phyloP scores from a whole-genome alignment of 2,888 invertebrate species.

The Rutpela maculata region DNA sequence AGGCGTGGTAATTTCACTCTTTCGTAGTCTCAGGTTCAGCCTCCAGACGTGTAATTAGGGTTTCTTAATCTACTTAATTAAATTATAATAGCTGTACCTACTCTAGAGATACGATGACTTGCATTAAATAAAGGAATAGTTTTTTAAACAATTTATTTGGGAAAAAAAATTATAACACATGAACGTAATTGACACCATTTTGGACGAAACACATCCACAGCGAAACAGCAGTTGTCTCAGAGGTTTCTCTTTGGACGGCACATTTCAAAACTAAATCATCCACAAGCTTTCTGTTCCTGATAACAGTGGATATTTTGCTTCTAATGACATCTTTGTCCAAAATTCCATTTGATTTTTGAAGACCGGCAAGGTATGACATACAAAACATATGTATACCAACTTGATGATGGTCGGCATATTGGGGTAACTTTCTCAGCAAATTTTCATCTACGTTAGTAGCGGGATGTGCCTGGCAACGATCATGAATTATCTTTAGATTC shows the following conservation, averaged over 20 bases:
- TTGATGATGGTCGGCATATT: background rate
- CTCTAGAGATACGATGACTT: too few relatives aligned
- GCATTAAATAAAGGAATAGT: too few relatives aligned
- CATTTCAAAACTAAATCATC: conserved; percentile 41
- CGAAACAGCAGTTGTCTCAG: conserved; percentile 28
- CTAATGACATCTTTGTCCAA: conserved; percentile 36
- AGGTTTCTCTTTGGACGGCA: conserved; percentile 32
- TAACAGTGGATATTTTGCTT: conserved; percentile 27
- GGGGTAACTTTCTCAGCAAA: background rate
- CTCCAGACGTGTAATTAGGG: too few relatives aligned
- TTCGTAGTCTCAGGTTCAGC: too few relatives aligned
- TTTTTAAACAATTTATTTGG: background rate
- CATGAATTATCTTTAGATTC: conserved; percentile 4
- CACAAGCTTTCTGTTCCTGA: conserved; percentile 25
- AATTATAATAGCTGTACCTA: too few relatives aligned
- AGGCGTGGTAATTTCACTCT: too few relatives aligned
- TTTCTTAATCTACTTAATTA: too few relatives aligned
- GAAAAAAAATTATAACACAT: background rate
- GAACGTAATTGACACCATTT: conserved; percentile 5
- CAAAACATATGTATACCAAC: conserved; percentile 43
- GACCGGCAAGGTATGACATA: conserved; percentile 33
- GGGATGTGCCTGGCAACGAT: conserved; percentile 2
- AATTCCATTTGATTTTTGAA: conserved; percentile 36
- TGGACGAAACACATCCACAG: conserved; percentile 30
- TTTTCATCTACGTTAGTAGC: conserved; percentile 7